Evolutionary conservation across 2,888 invertebrate genomes (phyloP).

Genomic region (Mesorhabditis belari): DNA sequence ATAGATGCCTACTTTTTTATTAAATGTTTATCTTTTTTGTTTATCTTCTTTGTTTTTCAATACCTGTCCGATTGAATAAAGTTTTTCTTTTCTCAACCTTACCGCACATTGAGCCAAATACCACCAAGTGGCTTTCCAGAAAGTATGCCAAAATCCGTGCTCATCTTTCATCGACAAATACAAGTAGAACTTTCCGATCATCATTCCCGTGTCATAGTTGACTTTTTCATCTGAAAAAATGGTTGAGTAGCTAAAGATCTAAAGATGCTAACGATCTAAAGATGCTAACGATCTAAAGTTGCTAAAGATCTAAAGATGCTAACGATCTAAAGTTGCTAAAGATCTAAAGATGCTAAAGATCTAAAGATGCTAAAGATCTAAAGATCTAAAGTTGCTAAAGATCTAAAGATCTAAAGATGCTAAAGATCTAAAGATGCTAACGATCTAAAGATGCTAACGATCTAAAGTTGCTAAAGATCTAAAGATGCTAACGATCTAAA

Average conservation of each 20-base stretch:
- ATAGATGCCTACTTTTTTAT: too few relatives aligned
- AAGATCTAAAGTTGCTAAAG: too few relatives aligned
- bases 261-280: conserved; percentile 1
- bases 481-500: too few relatives aligned
- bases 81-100: not conserved
- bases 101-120: conserved; percentile 45
- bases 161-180: conserved; percentile 58
- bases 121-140: conserved; percentile 50
- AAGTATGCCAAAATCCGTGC: conserved; percentile 54
- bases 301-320: too few relatives aligned
- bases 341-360: too few relatives aligned
- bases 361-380: too few relatives aligned
- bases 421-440: too few relatives aligned
- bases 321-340: too few relatives aligned
- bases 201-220: conserved; percentile 59
- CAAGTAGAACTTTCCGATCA: conserved; percentile 60
- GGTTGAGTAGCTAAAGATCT: not conserved
- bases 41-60: not conserved
- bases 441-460: too few relatives aligned
- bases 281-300: too few relatives aligned
- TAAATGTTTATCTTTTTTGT: not conserved
- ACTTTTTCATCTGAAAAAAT: conserved; percentile 57
- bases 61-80: not conserved
- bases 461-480: too few relatives aligned
- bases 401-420: too few relatives aligned